phyloP scores from a whole-genome alignment of 2,797 vertebrate genomes.

The Xerus rutilus region DNA sequence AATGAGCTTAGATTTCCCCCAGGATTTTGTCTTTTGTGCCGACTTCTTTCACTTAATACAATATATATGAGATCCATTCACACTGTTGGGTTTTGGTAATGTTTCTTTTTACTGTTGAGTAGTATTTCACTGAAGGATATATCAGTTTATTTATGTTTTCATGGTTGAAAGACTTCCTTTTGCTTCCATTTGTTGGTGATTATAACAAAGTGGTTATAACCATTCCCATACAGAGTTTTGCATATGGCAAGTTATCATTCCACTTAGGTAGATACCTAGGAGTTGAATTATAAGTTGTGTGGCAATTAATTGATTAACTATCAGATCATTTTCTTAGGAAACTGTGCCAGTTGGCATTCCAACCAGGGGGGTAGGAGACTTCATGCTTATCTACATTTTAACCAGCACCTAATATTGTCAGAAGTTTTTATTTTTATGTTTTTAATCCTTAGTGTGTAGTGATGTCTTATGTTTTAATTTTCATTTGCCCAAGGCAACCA shows the following conservation, averaged over 20 bases:
- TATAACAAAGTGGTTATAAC: not conserved
- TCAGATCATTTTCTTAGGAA: not conserved
- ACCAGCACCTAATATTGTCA: not conserved
- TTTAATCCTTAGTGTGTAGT: not conserved
- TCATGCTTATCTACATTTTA: not conserved
- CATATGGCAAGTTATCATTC: not conserved
- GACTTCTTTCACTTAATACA: not conserved
- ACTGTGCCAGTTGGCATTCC: not conserved
- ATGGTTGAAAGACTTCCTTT: too few relatives aligned
- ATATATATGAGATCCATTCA: not conserved
- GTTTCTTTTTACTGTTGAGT: not conserved
- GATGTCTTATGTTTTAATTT: not conserved
- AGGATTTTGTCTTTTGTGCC: not conserved
- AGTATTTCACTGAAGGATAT: not conserved
- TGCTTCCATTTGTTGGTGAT: not conserved
- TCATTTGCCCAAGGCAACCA: not conserved
- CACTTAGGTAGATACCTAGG: not conserved
- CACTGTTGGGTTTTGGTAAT: not conserved
- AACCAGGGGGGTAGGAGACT: too few relatives aligned
- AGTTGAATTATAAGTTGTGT: not conserved
- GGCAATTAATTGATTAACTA: too few relatives aligned
- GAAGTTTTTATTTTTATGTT: not conserved
- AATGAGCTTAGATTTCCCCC: not conserved
- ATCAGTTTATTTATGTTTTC: too few relatives aligned
- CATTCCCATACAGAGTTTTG: not conserved